Conservation (phyloP, 64 coral and sea anemone species). For the Pocillopora verrucosa region DNA sequence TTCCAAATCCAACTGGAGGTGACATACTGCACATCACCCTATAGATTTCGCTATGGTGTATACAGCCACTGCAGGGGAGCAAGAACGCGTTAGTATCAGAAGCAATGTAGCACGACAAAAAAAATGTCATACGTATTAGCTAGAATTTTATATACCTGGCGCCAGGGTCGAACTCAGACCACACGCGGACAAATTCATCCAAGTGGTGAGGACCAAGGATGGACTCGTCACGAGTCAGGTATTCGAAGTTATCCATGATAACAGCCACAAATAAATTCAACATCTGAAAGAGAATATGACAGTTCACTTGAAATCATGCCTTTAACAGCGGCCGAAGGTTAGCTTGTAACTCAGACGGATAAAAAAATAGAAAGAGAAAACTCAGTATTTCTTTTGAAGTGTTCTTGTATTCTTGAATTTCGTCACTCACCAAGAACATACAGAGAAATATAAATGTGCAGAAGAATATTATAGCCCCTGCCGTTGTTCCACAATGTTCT, state of each 20-base stretch:
- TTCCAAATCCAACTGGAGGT: conserved; percentile 86
- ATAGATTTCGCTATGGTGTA: conserved; percentile 86
- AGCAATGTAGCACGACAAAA: background rate
- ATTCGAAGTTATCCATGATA: conserved; percentile 95
- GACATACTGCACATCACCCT: conserved; percentile 93
- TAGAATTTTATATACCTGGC: conserved; percentile 54
- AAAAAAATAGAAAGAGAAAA: background rate
- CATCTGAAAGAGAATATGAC: conserved; percentile 58
- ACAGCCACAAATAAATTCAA: conserved; percentile 93
- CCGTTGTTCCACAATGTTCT: conserved; percentile 36
- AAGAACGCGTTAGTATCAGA: background rate
- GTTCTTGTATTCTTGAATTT: background rate
- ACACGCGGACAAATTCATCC: conserved; percentile 95
- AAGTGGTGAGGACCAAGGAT: conserved; percentile 90
- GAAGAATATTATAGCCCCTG: conserved; percentile 37
- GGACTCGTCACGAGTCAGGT: conserved; percentile 88
- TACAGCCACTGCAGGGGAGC: conserved; percentile 49
- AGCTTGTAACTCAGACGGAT: no score
- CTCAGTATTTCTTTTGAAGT: no score
- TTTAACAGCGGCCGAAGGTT: no score
- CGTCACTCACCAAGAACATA: conserved; percentile 65
- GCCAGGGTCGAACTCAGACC: conserved; percentile 89
- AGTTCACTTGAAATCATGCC: background rate
- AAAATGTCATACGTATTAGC: background rate
- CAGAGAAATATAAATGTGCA: conserved; percentile 71